Base-by-base conservation (phyloP, 2,113 vertebrate genomes). In the Motacilla tschutschensis region DNA sequence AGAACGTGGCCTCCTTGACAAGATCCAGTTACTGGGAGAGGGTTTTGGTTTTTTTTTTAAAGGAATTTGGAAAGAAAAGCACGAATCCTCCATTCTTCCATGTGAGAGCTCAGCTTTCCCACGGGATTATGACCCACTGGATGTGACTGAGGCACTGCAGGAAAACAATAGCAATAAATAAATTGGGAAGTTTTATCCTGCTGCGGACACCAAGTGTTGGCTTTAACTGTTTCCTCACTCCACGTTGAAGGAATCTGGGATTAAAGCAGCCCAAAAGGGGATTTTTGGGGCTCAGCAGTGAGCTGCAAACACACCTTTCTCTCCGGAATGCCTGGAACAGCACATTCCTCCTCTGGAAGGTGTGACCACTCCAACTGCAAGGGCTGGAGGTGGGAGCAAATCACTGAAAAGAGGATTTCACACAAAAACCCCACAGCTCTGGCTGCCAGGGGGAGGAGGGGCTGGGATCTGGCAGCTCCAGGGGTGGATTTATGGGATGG, bases 161-260 rank as follows among this genome's bases (percentile, higher is more conserved):
- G 73, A n/a, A 59, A 85, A 89, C 71, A 89, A 89, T 35, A n/a
- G 80, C 57, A 70, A 77, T 54, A 85, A 91, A 85, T 17, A 73
- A 77, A 21, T 1, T 0, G 14, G 33, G 47, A 41, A n/a, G 8
- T 38, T 75, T 89, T 2, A 24, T 26, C 33, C 60, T 28, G 24
- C 33, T 55, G 51, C 2, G 79, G 41, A 55, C 48, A 85, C 55
- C 18, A 6, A 82, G 21, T 1, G 6, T 9, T 10, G 16, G 33
- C 9, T 60, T 81, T 80, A 83, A 89, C 55, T 3, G 0, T 43
- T 83, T 44, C 69, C 57, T 33, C 53, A 3, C 60, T 44, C 19
- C 5, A 2, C 0, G 4, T 6, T 43, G 10, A 9, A 51, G 40
- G 43, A 59, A 67, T 43, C 33, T 31, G 48, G 4, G 28, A 36